Evolutionary conservation across 2,113 vertebrate genomes (phyloP).

Genomic region (Istiophorus platypterus): DNA sequence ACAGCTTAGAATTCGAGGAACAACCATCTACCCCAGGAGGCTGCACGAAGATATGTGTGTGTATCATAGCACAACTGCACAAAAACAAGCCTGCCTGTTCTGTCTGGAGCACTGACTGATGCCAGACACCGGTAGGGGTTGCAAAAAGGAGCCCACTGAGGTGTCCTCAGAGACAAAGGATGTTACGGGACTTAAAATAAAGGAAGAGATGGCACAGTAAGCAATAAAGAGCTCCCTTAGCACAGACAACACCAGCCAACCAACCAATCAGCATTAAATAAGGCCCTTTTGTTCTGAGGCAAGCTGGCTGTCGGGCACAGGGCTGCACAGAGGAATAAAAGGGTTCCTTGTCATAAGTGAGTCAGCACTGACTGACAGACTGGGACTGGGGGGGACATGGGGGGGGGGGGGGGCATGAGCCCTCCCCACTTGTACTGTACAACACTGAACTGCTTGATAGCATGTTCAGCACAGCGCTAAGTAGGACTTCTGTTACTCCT

Average conservation of each 20-base stretch:
- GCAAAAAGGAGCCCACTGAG: constrained; percentile 44
- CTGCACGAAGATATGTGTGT: constrained; percentile 20
- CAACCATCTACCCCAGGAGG: constrained; percentile 13
- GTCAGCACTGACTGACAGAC: constrained; percentile 67
- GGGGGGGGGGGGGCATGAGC: constrained; percentile 61
- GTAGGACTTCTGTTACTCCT: constrained; percentile 48
- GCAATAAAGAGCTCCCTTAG: constrained; percentile 64
- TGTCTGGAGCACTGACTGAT: constrained; percentile 32
- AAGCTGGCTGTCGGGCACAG: constrained; percentile 59
- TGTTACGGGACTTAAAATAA: constrained; percentile 26
- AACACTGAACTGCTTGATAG: constrained; percentile 68
- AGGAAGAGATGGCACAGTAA: constrained; percentile 53
- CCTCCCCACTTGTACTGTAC: constrained; percentile 59
- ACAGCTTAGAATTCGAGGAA: constrained; percentile 16
- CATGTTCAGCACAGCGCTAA: constrained; percentile 54
- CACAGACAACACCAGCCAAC: constrained; percentile 55
- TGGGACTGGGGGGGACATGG: constrained; percentile 56
- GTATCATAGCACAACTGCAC: constrained; percentile 65
- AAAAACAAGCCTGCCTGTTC: constrained; percentile 29
- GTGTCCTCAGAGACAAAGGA: constrained; percentile 47
- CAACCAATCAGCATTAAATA: constrained; percentile 58
- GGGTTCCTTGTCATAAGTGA: constrained; percentile 70
- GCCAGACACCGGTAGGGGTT: constrained; percentile 18
- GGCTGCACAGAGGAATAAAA: constrained; percentile 68
- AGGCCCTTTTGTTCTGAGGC: constrained; percentile 65